Evolutionary conservation across 2,113 vertebrate genomes (phyloP), one percentile per base, ranked within the genome.

Genomic region (Bubo blakistoni): DNA sequence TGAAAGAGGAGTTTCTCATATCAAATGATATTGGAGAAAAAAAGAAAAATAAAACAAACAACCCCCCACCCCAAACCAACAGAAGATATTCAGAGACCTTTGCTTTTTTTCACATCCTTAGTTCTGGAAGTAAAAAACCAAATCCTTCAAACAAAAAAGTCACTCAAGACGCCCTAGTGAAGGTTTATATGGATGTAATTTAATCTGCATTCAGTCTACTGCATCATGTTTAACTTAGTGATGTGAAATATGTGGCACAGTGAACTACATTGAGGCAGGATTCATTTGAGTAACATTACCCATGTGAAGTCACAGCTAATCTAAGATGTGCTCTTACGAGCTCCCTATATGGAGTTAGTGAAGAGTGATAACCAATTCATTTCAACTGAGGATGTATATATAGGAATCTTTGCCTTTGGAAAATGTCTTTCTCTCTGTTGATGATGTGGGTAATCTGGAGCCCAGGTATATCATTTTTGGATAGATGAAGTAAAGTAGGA

Each of bases 361-460:
- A 84, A 70, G 55, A 49, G 11, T 36, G 20, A 84, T 1, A 42
- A 52, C 57, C 5, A 32, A 26, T 38, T 55, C 20, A n/a, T 51
- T 81, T 62, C 52, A 42, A 16, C 11, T 46, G 46, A 25, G 9
- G 49, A 26, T 40, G 4, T 34, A 27, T 29, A 3, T 5, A 24
- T 4, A 51, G 10, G 19, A 92, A 79, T 10, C 5, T 79, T 71
- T 67, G 4, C 13, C 34, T 78, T 74, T 54, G 34, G 19, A 93
- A 46, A 32, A 21, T 20, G 10, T 29, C 17, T 69, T 27, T 61
- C 34, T 70, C 9, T 72, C 22, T 84, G 9, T n/a, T 0, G 0
- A 13, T 42, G 44, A 36, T 18, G 16, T 10, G 11, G 47, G 10
- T n/a, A 38, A 57, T 2, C 5, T 25, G 26, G 21, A 49, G 34